These are phyloP conservation scores for Percopsis omiscomaycus DNA, from an alignment of 2,797 vertebrate species.

Conservation along the genomic window DNA sequence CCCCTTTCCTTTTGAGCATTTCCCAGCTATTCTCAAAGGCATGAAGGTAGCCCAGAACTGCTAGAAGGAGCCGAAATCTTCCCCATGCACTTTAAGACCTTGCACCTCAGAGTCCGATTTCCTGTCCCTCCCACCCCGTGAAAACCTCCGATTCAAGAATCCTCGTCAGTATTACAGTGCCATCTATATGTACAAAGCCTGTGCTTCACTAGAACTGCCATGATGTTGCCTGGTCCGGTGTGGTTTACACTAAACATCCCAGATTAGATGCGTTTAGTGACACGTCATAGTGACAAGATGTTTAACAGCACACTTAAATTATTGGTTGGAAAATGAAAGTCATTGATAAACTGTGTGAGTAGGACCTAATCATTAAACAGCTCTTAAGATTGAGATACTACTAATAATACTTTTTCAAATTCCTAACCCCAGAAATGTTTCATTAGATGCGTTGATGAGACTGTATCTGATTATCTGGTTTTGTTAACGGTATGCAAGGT, in stretches of 20 bases:
- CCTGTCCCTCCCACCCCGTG: conserved; percentile 43
- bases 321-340: conserved; percentile 31
- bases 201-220: conserved; percentile 2
- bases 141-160: conserved; percentile 36
- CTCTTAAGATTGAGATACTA: conserved; percentile 46
- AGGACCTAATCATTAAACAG: conserved; percentile 40
- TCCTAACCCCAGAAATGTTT: conserved; percentile 19
- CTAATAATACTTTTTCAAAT: conserved; percentile 39
- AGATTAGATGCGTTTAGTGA: conserved; percentile 11
- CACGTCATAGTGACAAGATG: conserved; percentile 22
- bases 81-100: conserved; percentile 75
- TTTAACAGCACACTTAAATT: conserved; percentile 22
- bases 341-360: conserved; percentile 31
- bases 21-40: conserved; percentile 34
- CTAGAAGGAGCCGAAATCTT: conserved; percentile 64
- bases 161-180: conserved; percentile 44
- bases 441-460: conserved; percentile 23
- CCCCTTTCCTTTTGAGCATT: conserved; percentile 10
- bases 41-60: conserved; percentile 50
- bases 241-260: conserved; percentile 25
- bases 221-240: conserved; percentile 23
- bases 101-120: conserved; percentile 47
- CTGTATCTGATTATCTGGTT: conserved; percentile 5
- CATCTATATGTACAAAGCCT: conserved; percentile 39
- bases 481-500: conserved; percentile 45